These are phyloP conservation scores for Lithosia quadra DNA, from an alignment of 2,888 invertebrate species.

Conservation along the genomic window DNA sequence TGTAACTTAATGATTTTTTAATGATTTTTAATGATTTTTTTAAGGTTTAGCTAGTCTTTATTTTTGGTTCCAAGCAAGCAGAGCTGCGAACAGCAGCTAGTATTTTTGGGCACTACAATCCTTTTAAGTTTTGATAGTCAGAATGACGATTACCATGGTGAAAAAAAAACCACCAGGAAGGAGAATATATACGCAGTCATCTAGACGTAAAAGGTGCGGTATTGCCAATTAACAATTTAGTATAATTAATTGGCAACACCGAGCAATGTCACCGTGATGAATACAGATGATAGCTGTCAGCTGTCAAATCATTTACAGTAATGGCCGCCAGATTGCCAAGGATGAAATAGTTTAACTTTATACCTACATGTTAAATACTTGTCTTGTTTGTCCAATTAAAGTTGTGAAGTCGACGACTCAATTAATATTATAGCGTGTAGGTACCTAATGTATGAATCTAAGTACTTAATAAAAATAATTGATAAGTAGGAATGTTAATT, in stretches of 20 bases:
- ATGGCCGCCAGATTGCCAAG: slow-evolving; percentile 38
- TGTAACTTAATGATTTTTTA: no score
- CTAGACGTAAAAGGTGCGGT: slow-evolving; percentile 12
- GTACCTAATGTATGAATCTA: neutral
- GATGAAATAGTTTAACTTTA: slow-evolving; percentile 38
- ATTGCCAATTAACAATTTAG: slow-evolving; percentile 12
- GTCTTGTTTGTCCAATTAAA: slow-evolving; percentile 18
- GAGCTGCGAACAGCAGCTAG: no score
- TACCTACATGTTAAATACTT: slow-evolving; percentile 9
- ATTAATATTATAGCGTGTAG: slow-evolving; percentile 10
- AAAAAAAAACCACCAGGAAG: neutral
- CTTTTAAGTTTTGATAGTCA: no score
- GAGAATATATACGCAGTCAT: neutral
- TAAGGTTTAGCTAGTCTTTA: no score
- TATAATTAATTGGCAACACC: slow-evolving; percentile 22
- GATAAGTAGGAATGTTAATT: neutral
- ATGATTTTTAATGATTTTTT: no score
- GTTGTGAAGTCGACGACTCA: slow-evolving; percentile 14
- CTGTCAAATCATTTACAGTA: slow-evolving; percentile 46
- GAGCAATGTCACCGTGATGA: slow-evolving; percentile 28
- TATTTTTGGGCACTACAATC: no score
- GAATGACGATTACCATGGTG: neutral
- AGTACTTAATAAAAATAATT: slow-evolving; percentile 1
- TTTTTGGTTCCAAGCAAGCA: no score
- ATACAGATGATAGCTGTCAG: slow-evolving; percentile 33